Evolutionary conservation across 2,888 invertebrate genomes (phyloP).

Genomic region (Pheosia tremula): DNA sequence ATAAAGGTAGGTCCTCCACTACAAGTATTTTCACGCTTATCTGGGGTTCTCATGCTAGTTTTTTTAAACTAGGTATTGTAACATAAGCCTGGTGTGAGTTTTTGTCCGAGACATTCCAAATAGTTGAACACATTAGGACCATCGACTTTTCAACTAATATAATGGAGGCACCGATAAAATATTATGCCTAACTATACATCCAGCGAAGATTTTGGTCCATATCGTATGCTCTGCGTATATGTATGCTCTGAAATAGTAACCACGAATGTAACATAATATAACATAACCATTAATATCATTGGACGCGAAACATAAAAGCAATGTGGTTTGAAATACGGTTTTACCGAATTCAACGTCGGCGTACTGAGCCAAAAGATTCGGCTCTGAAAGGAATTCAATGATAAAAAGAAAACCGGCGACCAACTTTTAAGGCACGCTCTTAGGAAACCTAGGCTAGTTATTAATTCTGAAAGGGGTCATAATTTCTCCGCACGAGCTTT

Average conservation of each 20-base stretch:
- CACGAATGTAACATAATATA: not conserved
- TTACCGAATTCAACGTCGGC: constrained; percentile 13
- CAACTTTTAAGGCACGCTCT: constrained; percentile 9
- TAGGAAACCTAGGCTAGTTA: constrained; percentile 1
- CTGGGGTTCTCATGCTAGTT: too few species aligned
- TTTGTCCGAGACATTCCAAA: too few species aligned
- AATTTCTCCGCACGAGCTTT: not conserved
- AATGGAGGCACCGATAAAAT: too few species aligned
- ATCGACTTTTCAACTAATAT: too few species aligned
- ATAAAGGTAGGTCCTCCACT: too few species aligned
- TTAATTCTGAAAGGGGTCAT: constrained; percentile 6
- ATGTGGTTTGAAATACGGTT: constrained; percentile 26
- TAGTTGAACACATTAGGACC: too few species aligned
- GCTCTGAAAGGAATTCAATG: constrained; percentile 18
- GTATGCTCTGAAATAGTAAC: not conserved
- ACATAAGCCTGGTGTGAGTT: too few species aligned
- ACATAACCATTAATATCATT: constrained; percentile 15
- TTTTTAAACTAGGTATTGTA: too few species aligned
- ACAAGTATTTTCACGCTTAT: too few species aligned
- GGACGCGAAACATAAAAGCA: constrained; percentile 15
- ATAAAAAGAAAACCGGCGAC: constrained; percentile 5
- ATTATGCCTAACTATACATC: too few species aligned
- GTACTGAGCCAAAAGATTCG: constrained; percentile 12
- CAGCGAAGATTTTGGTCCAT: constrained; percentile 7
- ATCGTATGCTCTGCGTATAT: not conserved